A percentile compares a stretch with the other conserved stretches of the same genome.
Conservation (phyloP, 2,888 invertebrate species). For the Spicauda simplicius region DNA sequence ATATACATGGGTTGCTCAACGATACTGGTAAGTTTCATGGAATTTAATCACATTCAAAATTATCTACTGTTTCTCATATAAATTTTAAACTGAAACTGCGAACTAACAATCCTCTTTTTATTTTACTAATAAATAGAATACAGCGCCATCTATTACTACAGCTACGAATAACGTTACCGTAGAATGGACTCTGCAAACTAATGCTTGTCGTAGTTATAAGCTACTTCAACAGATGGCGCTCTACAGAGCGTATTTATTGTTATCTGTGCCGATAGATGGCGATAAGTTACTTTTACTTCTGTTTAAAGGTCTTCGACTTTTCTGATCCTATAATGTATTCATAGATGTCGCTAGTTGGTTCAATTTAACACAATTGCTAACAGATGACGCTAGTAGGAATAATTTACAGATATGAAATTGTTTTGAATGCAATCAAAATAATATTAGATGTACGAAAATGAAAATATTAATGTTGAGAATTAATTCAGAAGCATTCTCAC, state of each 20-base stretch:
- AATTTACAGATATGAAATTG: too few species aligned
- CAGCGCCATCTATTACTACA: conserved; percentile 39
- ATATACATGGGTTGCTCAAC: conserved; percentile 86
- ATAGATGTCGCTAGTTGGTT: neutral
- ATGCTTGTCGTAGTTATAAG: neutral
- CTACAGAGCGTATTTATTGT: too few species aligned
- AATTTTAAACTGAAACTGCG: too few species aligned
- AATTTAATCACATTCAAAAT: neutral
- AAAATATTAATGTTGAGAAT: too few species aligned
- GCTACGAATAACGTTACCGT: neutral
- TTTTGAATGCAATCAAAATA: too few species aligned
- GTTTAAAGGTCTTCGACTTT: neutral
- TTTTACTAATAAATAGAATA: neutral
- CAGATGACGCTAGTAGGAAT: neutral
- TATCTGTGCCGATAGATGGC: neutral
- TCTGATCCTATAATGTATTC: neutral
- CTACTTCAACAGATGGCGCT: conserved; percentile 33
- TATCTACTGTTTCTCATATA: too few species aligned
- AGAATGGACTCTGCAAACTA: neutral
- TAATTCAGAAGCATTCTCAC: too few species aligned
- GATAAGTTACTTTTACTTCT: neutral
- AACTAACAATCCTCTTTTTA: neutral
- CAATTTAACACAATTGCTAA: neutral
- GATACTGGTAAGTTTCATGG: conserved; percentile 81
- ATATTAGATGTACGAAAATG: too few species aligned